Evolutionary conservation across 2,888 invertebrate genomes (phyloP), one percentile per base, ranked within the genome.

Genomic region (Tipula vernalis): DNA sequence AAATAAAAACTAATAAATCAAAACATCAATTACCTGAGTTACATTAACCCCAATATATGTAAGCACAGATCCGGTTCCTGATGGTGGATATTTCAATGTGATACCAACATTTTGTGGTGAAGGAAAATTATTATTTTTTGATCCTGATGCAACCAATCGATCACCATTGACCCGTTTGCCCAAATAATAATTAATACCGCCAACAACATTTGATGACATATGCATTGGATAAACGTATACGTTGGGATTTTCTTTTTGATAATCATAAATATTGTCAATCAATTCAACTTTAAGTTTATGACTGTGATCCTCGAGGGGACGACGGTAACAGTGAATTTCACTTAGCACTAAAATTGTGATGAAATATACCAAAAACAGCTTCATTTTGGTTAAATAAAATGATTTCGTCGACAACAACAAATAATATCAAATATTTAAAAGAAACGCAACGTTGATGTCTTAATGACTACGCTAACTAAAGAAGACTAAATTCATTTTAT

Each of bases 91-190:
- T 2, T 85, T 87, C 36, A 88, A 83, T 44, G 87, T 87, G n/a
- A 88, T 83, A 13, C 51, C 85, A 86, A 87, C 88, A 87, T 88
- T 87, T 83, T 88, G 88, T n/a, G 87, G 87, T 10, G 44, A 12
- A 15, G 87, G 87, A 87, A 87, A 88, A 8, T 83, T 86, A 85
- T 87, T 87, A 84, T 87, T 87, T 71, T 87, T 88, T 1, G 86
- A 86, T 2, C 87, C 87, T 0, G 86, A 83, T 12, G 87, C 88
- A 13, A 88, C 88, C 13, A 88, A 83, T 28, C 86, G 86, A 87
- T 88, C 88, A 8, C 86, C 87, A 18, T n/a, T 13, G 2, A 85
- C 51, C 1, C 88, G 85, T 6, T 36, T 39, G 13, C 88, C 88
- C n/a, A 88, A 85, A 3, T 71, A 71, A 39, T 88, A 88, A n/a